Base-by-base conservation (phyloP, 2,797 vertebrate species). In the Streptopelia turtur region DNA sequence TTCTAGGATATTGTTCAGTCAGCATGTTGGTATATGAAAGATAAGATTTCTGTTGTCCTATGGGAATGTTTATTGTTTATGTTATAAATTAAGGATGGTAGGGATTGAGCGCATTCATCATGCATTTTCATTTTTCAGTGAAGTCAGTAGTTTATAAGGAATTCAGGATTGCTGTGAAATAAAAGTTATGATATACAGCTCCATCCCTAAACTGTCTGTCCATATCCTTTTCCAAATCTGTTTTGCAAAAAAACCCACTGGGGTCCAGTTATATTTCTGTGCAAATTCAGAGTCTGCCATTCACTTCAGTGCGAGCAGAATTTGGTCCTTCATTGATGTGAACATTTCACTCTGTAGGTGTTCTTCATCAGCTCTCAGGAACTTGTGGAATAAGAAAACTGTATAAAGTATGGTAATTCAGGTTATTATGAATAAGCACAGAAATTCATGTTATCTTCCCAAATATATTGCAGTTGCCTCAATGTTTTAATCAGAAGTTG, bases 1-100 rank as follows among this genome's bases (percentile, higher is more conserved):
- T 96, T 93, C 88, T 85, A 37, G 90, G 71, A 57, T 96, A 80
- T 59, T 68, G 66, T 91, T 61, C 94, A 92, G 78, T 57, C 94
- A 70, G 87, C 83, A 20, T 60, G 91, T 56, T 84, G 71, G 41
- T 82, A 72, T 74, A 15, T 85, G 68, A 90, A 89, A 90, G 78
- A 87, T 89, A 92, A 80, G 83, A 52, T 55, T 87, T 91, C 78
- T 56, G 0, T 41, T 63, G 57, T 91, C 91, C 71, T 83, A 5
- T 83, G 63, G 87, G 69, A 87, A 60, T 3, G 2, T 24, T 89
- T 88, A 56, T 71, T 87, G 83, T 90, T 92, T 91, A 33, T 74
- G 30, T 53, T 92, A 53, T 47, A 76, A 79, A 59, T 39, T 69
- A 69, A 94, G 69, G 75, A 43, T 85, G 70, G 65, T 71, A 57